Conservation (phyloP, 2,797 vertebrate genomes). For the Cryptoprocta ferox region DNA sequence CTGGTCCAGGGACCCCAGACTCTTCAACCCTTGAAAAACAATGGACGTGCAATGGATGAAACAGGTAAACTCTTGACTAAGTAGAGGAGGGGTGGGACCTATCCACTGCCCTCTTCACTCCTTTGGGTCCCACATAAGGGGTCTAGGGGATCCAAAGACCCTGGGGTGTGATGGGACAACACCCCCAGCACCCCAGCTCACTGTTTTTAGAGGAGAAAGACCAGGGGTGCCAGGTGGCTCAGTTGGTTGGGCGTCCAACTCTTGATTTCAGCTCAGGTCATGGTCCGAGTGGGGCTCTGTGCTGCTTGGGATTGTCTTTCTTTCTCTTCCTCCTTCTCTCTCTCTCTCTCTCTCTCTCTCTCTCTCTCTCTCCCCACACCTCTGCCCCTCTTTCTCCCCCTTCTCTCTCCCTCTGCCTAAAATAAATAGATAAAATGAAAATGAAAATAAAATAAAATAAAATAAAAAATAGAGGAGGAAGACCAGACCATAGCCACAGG, state of each 20-base stretch:
- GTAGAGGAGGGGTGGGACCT: background rate
- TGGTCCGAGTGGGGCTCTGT: too few relatives aligned
- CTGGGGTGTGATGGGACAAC: background rate
- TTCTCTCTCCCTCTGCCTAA: too few relatives aligned
- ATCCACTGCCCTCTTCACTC: background rate
- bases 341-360: too few relatives aligned
- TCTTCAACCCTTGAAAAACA: background rate
- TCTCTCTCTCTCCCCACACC: too few relatives aligned
- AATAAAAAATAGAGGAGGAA: background rate
- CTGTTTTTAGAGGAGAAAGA: background rate
- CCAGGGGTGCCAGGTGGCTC: background rate
- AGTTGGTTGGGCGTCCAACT: too few relatives aligned
- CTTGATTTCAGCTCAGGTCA: too few relatives aligned
- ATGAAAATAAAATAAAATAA: too few relatives aligned
- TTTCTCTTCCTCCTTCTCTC: too few relatives aligned
- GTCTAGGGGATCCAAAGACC: background rate
- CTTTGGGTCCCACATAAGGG: background rate
- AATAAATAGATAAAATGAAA: too few relatives aligned
- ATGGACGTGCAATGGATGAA: rapidly evolving
- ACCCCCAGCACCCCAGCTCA: background rate
- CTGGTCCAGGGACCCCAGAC: background rate
- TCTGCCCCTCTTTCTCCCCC: too few relatives aligned
- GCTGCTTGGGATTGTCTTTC: too few relatives aligned
- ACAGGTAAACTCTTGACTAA: background rate
- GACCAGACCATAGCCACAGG: background rate